Evolutionary conservation across 2,113 vertebrate species (phyloP).

Genomic region (human (Homo sapiens)): DNA sequence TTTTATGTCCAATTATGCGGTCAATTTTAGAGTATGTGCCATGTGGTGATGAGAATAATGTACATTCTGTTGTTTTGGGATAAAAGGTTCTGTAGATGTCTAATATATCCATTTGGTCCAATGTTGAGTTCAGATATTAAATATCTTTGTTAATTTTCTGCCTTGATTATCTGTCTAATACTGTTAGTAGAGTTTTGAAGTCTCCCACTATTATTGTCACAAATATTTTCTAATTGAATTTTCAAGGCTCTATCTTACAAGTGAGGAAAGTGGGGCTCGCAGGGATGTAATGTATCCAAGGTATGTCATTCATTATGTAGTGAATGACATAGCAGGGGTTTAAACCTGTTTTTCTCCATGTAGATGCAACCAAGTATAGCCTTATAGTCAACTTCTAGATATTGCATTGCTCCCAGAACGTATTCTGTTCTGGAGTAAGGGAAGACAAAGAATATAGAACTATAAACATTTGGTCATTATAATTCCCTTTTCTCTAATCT

Average conservation of each 20-base stretch:
- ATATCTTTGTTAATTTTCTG: too few relatives aligned
- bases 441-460: neutral
- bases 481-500: neutral
- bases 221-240: neutral
- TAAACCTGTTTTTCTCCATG: neutral
- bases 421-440: neutral
- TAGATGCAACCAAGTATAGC: neutral
- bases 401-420: neutral
- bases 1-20: too few relatives aligned
- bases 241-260: neutral
- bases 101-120: too few relatives aligned
- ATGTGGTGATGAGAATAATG: too few relatives aligned
- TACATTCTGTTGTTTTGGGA: too few relatives aligned
- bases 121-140: too few relatives aligned
- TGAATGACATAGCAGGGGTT: neutral
- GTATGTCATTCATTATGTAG: neutral
- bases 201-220: neutral
- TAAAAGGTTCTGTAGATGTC: too few relatives aligned
- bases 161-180: too few relatives aligned
- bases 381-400: neutral
- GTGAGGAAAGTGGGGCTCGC: neutral
- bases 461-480: neutral
- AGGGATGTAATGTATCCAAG: neutral
- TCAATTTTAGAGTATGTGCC: too few relatives aligned
- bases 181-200: too few relatives aligned